Evolutionary conservation across 2,113 vertebrate genomes (phyloP), one percentile per base, ranked within the genome.

Genomic region (Ailurus styani): DNA sequence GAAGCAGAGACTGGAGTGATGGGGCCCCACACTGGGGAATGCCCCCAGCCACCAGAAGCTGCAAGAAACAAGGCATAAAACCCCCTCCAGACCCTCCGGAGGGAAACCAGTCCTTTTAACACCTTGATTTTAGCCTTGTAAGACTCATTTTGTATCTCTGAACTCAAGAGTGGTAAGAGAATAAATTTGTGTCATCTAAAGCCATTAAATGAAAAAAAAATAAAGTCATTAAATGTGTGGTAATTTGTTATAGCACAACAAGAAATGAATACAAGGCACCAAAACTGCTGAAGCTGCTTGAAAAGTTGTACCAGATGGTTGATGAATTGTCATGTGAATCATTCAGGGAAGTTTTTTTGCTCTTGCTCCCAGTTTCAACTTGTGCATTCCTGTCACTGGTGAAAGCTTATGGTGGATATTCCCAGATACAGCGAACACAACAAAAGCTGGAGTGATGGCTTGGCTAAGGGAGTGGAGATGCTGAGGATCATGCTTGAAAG

Each of bases 21-120:
- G 31, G 8, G 25, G 20, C 9, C 83, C 47, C 8, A 68, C 17
- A 8, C 3, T 13, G 2, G 6, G 7, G 0, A 2, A 31, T 3
- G 2, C n/a, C 20, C 37, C 18, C 42, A 85, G 40, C 18, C 40
- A 50, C 31, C 7, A 23, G 31, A 55, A 60, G 27, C 60, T 4
- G 7, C 27, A 37, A 52, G 34, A 52, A 7, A 9, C 12, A 21
- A 70, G 40, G 18, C 15, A 18, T 37, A 2, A 9, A 42, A 50
- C 77, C 0, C 1, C 42, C 25, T 17, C 27, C 10, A 8, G 2
- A 29, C 15, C 27, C 25, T n/a, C 10, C 1, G 37, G 25, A 31
- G 42, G 14, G 40, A 78, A 78, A 34, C 6, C 7, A 17, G 13
- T 23, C 25, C 25, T 73, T 23, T 73, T 73, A 73, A 73, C 40